Evolutionary conservation across 2,797 vertebrate genomes (phyloP).

Genomic region (Periophthalmus magnuspinnatus): DNA sequence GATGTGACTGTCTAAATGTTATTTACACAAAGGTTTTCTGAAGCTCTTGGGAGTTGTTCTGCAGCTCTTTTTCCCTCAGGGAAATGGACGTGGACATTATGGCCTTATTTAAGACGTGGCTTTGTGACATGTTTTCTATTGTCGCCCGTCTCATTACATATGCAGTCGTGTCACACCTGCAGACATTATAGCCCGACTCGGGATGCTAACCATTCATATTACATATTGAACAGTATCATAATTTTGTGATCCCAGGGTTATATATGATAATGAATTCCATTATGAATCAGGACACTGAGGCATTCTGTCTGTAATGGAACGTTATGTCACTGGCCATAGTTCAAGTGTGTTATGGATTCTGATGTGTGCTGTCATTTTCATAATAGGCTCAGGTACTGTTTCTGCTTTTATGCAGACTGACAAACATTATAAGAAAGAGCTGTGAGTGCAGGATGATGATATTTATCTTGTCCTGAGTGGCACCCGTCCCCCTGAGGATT

Average conservation of each 20-base stretch:
- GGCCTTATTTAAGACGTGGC: not conserved
- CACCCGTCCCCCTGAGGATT: slow-evolving; percentile 39
- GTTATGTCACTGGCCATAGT: not conserved
- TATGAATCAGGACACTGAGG: not conserved
- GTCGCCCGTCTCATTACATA: not conserved
- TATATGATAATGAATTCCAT: slow-evolving; percentile 5
- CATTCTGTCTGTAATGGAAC: not conserved
- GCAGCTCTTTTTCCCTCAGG: not conserved
- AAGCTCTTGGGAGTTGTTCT: not conserved
- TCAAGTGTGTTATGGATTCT: slow-evolving; percentile 4
- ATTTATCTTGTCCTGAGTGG: slow-evolving; percentile 56
- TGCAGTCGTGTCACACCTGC: not conserved
- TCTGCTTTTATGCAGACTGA: slow-evolving; percentile 42
- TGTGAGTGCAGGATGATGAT: slow-evolving; percentile 25
- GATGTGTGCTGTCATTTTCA: slow-evolving; percentile 1
- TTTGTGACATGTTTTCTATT: not conserved
- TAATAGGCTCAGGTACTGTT: slow-evolving; percentile 15
- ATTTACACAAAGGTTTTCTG: not conserved
- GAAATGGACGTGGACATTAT: not conserved
- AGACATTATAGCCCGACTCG: not conserved
- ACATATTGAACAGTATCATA: not conserved
- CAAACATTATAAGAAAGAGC: slow-evolving; percentile 34
- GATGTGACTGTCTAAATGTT: not conserved
- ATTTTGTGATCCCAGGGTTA: not conserved
- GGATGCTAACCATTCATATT: not conserved